phyloP scores from a whole-genome alignment of 2,113 vertebrate species.

The Ageneiosus marmoratus region DNA sequence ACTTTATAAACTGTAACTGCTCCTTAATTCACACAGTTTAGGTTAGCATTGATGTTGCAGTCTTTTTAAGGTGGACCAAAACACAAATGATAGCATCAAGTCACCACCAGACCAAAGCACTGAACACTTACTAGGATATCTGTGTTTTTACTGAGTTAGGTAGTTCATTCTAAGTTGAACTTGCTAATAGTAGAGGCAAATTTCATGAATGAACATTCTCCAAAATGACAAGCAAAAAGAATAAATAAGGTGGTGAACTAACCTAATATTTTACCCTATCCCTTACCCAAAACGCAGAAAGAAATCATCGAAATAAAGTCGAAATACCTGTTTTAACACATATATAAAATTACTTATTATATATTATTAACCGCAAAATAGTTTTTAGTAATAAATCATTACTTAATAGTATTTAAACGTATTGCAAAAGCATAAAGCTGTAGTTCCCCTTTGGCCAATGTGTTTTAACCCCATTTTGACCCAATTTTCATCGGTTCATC shows the following conservation, averaged over 20 bases:
- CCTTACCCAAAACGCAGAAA: not conserved
- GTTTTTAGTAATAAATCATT: no score
- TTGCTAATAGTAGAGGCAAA: no score
- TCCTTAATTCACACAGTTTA: not conserved
- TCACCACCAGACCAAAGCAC: not conserved
- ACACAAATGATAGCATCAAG: not conserved
- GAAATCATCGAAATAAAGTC: not conserved
- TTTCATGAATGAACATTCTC: not conserved
- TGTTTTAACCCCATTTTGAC: no score
- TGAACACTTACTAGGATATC: not conserved
- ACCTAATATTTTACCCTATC: not conserved
- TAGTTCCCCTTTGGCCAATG: no score
- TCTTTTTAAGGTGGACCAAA: not conserved
- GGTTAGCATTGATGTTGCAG: no score
- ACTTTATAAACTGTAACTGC: not conserved
- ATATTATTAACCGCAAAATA: not conserved
- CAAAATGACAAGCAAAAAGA: not conserved
- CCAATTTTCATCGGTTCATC: no score
- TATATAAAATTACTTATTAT: no score
- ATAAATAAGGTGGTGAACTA: not conserved
- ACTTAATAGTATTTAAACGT: no score
- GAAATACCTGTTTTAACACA: no score
- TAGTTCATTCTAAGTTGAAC: no score
- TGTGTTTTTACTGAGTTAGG: not conserved
- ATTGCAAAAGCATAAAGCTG: no score